Evolutionary conservation across 2,888 invertebrate species (phyloP).

Genomic region (Apotomis turbidana): DNA sequence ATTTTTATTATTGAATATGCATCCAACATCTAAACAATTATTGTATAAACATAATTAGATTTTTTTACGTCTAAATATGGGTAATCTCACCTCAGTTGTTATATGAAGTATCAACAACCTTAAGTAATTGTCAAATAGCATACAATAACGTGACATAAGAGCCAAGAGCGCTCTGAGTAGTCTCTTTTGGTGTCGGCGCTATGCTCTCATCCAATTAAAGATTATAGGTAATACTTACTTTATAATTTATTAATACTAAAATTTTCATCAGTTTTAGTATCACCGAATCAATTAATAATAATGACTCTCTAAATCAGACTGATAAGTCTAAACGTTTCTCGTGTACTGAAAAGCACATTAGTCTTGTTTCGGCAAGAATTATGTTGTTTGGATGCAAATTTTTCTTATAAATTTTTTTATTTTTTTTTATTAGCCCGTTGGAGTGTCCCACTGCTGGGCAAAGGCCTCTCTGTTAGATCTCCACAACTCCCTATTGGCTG

Average conservation of each 20-base stretch:
- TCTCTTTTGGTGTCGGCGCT: slow-evolving; percentile 1
- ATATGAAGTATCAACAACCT: background rate
- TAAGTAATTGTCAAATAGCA: slow-evolving; percentile 15
- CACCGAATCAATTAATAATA: background rate
- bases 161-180: background rate
- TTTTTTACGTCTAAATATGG: background rate
- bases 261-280: background rate
- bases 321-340: background rate
- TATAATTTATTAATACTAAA: no score
- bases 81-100: slow-evolving; percentile 2
- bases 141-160: slow-evolving; percentile 2
- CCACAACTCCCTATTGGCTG: no score
- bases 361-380: background rate
- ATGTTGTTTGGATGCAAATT: background rate
- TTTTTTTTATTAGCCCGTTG: no score
- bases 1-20: no score
- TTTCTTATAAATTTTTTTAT: no score
- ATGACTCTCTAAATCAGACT: background rate
- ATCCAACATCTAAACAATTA: no score
- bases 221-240: no score
- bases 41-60: background rate
- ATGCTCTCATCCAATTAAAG: slow-evolving; percentile 6
- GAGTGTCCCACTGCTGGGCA: no score
- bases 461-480: no score
- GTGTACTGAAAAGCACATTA: background rate